Conservation (phyloP, 2,888 invertebrate genomes). For the Carpatolechia fugitivella region DNA sequence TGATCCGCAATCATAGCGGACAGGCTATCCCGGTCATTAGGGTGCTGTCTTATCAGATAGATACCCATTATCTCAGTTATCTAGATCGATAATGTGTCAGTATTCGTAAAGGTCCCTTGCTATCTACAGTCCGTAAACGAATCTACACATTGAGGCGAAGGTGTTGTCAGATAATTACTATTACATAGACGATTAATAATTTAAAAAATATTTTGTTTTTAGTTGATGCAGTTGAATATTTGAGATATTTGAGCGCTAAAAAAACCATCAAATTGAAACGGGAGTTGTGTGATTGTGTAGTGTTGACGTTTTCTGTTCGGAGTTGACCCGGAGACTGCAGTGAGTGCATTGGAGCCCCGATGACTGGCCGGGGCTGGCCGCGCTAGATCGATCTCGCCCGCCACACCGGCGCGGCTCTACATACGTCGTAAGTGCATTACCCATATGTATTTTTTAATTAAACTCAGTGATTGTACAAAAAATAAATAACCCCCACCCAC, state of each 20-base stretch:
- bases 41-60: slow-evolving; percentile 47
- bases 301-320: neutral
- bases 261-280: no score
- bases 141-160: neutral
- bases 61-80: slow-evolving; percentile 44
- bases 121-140: neutral
- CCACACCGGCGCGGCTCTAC: slow-evolving; percentile 38
- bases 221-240: no score
- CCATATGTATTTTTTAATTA: no score
- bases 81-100: slow-evolving; percentile 50
- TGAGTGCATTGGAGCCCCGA: slow-evolving; percentile 38
- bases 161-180: neutral
- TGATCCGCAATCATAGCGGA: slow-evolving; percentile 36
- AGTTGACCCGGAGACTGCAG: slow-evolving; percentile 31
- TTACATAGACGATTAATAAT: no score
- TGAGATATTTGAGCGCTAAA: no score
- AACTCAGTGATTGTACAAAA: no score
- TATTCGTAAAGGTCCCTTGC: neutral
- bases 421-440: slow-evolving; percentile 53
- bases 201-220: no score
- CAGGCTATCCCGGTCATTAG: slow-evolving; percentile 35
- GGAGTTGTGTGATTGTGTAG: no score
- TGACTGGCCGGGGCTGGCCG: slow-evolving; percentile 50
- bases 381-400: slow-evolving; percentile 65
- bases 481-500: slow-evolving; percentile 13